These are phyloP conservation scores for Phymatocera aterrima DNA, from an alignment of 2,888 invertebrate species.

Conservation along the genomic window DNA sequence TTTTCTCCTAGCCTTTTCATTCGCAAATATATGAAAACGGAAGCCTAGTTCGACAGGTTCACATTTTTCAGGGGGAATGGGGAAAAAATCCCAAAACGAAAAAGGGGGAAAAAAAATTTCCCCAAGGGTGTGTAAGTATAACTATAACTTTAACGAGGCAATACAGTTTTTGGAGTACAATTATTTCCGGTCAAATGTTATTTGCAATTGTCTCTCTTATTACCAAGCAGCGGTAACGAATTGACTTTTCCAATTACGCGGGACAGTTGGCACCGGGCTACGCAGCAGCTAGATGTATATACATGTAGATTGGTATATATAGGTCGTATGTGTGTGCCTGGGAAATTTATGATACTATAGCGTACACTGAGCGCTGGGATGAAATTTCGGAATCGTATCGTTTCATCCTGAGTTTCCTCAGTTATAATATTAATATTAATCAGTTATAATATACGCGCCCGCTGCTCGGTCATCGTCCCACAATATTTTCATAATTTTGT, in stretches of 20 bases:
- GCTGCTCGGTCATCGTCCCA: no score
- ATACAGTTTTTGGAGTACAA: slow-evolving; percentile 6
- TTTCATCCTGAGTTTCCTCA: not conserved
- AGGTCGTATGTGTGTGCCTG: not conserved
- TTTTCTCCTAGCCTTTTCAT: no score
- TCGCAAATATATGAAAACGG: no score
- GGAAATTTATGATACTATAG: not conserved
- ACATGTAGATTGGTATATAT: not conserved
- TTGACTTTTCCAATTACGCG: slow-evolving; percentile 42
- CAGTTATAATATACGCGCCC: no score
- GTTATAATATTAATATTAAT: no score
- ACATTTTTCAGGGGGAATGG: not conserved
- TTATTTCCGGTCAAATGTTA: slow-evolving; percentile 32
- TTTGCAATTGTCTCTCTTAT: slow-evolving; percentile 42
- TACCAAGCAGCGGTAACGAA: slow-evolving; percentile 30
- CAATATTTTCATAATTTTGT: no score
- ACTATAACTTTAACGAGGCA: slow-evolving; percentile 10
- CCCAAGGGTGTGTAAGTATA: not conserved
- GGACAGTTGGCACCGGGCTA: slow-evolving; percentile 38
- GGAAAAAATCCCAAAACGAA: not conserved
- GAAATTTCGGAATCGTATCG: not conserved
- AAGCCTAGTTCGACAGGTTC: not conserved
- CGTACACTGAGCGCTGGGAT: not conserved
- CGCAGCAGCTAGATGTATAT: not conserved
- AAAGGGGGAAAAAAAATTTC: no score